Conservation (phyloP, 2,888 invertebrate genomes). For the Ferdinandea cuprea region DNA sequence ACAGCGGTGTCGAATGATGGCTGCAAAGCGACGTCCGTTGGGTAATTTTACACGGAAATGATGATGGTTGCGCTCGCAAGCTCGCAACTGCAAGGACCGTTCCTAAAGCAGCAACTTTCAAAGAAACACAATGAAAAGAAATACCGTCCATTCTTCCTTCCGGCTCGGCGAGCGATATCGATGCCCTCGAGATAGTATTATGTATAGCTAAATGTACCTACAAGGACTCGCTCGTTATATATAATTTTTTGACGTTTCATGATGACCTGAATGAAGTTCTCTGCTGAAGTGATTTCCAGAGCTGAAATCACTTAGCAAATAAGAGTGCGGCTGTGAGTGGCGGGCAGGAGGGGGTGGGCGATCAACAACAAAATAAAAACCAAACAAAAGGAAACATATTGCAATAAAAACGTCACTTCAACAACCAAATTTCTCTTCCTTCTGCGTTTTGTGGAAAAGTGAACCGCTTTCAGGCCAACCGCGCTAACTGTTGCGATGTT, state of each 20-base stretch:
- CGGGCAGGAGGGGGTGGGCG: no score
- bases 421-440: not conserved
- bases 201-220: not conserved
- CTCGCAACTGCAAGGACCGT: constrained; percentile 33
- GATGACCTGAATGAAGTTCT: constrained; percentile 12
- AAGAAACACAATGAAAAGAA: no score
- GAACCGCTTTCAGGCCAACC: constrained; percentile 41
- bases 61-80: constrained; percentile 48
- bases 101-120: not conserved
- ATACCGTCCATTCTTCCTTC: constrained; percentile 42
- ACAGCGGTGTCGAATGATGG: constrained; percentile 10
- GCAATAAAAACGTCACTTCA: constrained; percentile 60
- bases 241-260: constrained; percentile 33
- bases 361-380: constrained; percentile 6
- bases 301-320: constrained; percentile 65
- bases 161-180: constrained; percentile 37
- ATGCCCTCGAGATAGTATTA: constrained; percentile 51
- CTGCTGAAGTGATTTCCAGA: constrained; percentile 31
- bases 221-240: constrained; percentile 17
- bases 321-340: constrained; percentile 51
- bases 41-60: constrained; percentile 62
- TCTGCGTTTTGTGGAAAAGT: not conserved
- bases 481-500: constrained; percentile 67
- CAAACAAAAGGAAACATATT: constrained; percentile 11
- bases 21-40: constrained; percentile 36